A percentile compares a stretch with the other conserved stretches of the same genome.
Evolutionary conservation across 2,888 invertebrate species (phyloP).

Genomic region (Cyrtodaria siliqua): DNA sequence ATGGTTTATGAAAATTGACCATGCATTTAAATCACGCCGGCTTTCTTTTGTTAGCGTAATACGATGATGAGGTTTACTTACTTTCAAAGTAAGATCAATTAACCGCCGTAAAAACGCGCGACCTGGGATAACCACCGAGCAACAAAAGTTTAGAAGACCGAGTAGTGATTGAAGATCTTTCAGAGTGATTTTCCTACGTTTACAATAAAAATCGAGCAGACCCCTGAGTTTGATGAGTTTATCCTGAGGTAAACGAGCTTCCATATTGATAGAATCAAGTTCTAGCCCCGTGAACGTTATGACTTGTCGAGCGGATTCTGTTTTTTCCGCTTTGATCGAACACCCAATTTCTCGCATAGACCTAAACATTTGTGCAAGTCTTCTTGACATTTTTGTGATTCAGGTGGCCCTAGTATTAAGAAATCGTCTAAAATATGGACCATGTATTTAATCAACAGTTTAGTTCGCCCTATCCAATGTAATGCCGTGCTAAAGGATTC

Average conservation of each 20-base stretch:
- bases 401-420: no score
- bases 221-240: background rate
- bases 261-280: no score
- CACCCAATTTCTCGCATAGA: no score
- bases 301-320: no score
- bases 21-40: background rate
- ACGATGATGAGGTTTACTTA: conserved; percentile 20
- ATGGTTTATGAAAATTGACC: background rate
- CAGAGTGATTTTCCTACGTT: conserved; percentile 20
- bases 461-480: background rate
- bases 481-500: conserved; percentile 11
- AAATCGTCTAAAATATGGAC: no score
- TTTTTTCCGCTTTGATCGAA: no score
- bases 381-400: no score
- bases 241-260: no score
- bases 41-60: background rate
- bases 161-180: conserved; percentile 42
- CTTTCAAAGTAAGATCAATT: conserved; percentile 35
- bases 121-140: conserved; percentile 32
- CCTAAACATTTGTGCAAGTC: no score
- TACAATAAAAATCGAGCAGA: background rate
- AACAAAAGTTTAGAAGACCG: conserved; percentile 45
- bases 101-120: conserved; percentile 35
- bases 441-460: no score
- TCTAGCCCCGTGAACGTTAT: no score